Evolutionary conservation across 2,888 invertebrate species (phyloP), one percentile per base, ranked within the genome.

Genomic region (Liopterus haemorrhoidalis): DNA sequence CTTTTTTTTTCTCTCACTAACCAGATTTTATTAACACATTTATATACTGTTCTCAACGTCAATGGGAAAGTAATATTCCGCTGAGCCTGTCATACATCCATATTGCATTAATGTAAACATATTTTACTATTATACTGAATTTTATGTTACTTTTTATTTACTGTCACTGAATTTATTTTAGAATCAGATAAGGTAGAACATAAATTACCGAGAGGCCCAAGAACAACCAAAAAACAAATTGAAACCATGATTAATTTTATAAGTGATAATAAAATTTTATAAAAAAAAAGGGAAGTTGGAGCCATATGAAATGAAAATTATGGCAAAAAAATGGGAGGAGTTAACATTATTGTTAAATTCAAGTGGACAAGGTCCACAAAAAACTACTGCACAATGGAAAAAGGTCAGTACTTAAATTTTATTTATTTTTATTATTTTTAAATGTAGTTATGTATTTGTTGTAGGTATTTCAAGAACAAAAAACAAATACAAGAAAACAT

Each of bases 231-330:
- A 4, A 30, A 30, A n/a, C 30, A 30, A 28, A 28, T 28, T 12
- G 28, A 28, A 28, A 14, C 15, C 3, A 28, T 28, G 28, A n/a
- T 15, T 2, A 28, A 28, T 28, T n/a, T n/a, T n/a, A n/a, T n/a
- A n/a, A 4, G 15, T 14, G 15, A 28, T 28, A 28, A 28, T 14
- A 28, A 14, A 28, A 12, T 28, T 28, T 28, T 28, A n/a, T 14
- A 28, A 28, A 5, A 16, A 31, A 31, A 31, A 31, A n/a, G n/a
- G n/a, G n/a, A n/a, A n/a, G n/a, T 31, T 31, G n/a, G 31, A 31
- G 4, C 31, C 31, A 31, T 18, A 14, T 18, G 12, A 31, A 31
- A 31, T 31, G 9, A 31, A 31, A 2, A 14, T 31, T 18, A 19
- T 31, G 18, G n/a, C n/a, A 31, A 11, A 31, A 15, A 31, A 31